Base-by-base conservation (phyloP, 2,797 vertebrate species). In the Enteromius treurensis region DNA sequence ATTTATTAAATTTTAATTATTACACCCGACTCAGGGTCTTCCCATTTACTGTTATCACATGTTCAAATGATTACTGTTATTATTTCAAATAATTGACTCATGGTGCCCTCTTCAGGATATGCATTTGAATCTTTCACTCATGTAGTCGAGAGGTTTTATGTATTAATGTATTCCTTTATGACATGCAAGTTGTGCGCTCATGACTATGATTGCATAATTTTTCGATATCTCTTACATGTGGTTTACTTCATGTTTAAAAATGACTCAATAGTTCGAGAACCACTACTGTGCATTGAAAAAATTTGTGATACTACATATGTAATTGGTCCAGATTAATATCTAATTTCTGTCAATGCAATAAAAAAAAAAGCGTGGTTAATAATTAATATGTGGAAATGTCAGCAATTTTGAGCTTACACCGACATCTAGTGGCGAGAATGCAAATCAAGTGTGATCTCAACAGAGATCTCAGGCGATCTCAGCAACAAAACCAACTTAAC, bases 401-500 rank as follows among this genome's bases (percentile, higher is more conserved):
- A 67, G 60, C 45, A 51, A 23, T 65, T 13, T 34, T 73, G 45
- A 45, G 29, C 45, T 37, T 82, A 47, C 29, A 49, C 80, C 5
- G 58, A 65, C 80, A 75, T 21, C 14, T 53, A 47, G 62, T 69
- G 74, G n/a, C 29, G n/a, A 42, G 6, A 14, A 8, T 70, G 13
- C 13, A 15, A 70, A 45, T 45, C n/a, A 45, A 5, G 11, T 6
- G 10, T 55, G 32, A 55, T 14, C 71, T n/a, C 7, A 71, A 69
- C 21, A 15, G 6, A 7, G 37, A 13, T n/a, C 37, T 14, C 32
- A 26, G 42, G n/a, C 42, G 14, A 19, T 26, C 13, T 23, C 96
- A 0, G 95, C 98, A 86, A 91, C 92, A 95, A 93, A 85, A 93
- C 91, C 94, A 96, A 5, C 89, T 95, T 87, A 91, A 93, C 89